Conservation (phyloP, 2,797 vertebrate species). For the Amblyraja radiata region DNA sequence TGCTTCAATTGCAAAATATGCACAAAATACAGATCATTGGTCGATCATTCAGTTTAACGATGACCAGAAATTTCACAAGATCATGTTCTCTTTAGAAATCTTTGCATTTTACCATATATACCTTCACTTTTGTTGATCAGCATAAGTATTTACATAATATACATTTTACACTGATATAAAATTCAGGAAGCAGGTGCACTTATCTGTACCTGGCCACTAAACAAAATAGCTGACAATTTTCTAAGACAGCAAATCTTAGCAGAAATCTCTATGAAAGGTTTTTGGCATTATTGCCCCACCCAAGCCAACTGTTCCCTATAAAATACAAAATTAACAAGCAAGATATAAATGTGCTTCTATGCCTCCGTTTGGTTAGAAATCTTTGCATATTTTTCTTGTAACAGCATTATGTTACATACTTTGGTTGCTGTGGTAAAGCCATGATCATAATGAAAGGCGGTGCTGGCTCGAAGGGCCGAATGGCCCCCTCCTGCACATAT, state of each 20-base stretch:
- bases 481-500: no score
- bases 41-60: constrained; percentile 19
- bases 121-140: constrained; percentile 38
- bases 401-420: constrained; percentile 24
- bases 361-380: constrained; percentile 16
- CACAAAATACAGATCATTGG: constrained; percentile 1
- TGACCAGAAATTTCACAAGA: constrained; percentile 7
- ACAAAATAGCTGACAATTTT: background rate
- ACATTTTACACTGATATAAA: constrained; percentile 67
- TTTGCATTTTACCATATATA: constrained; percentile 16
- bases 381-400: background rate
- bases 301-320: background rate
- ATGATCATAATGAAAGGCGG: no score
- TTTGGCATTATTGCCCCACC: background rate
- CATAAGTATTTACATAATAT: constrained; percentile 69
- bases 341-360: background rate
- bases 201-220: background rate
- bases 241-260: background rate
- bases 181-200: constrained; percentile 42
- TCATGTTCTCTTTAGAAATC: constrained; percentile 9
- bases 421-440: constrained; percentile 5
- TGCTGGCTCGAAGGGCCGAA: no score
- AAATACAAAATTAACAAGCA: background rate
- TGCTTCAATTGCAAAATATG: background rate
- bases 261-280: constrained; percentile 2